Evolutionary conservation across 2,888 invertebrate species (phyloP).

Genomic region (Trachelus iudaicus): DNA sequence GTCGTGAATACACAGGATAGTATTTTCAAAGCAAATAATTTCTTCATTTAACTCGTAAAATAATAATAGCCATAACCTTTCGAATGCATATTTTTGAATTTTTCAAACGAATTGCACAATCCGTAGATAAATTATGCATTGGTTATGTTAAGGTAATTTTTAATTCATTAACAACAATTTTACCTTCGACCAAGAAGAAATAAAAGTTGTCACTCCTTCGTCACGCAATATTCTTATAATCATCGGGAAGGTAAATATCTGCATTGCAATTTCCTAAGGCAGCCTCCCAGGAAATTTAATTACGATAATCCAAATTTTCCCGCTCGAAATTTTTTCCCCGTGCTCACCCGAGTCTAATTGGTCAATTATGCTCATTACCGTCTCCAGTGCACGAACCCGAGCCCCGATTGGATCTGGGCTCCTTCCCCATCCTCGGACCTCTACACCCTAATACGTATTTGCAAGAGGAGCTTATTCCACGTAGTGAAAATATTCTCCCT

Average conservation of each 20-base stretch:
- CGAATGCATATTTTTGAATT: neutral
- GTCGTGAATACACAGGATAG: neutral
- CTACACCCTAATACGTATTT: slow-evolving; percentile 27
- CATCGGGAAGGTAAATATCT: neutral
- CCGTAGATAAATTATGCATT: neutral
- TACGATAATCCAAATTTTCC: slow-evolving; percentile 39
- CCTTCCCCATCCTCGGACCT: slow-evolving; percentile 27
- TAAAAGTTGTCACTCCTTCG: neutral
- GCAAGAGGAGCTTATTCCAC: slow-evolving; percentile 42
- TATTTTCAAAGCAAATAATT: neutral
- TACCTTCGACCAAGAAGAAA: neutral
- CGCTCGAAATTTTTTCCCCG: slow-evolving; percentile 42
- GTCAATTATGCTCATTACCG: slow-evolving; percentile 66
- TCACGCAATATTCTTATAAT: neutral
- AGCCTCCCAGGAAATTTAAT: neutral
- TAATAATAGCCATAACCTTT: neutral
- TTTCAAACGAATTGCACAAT: neutral
- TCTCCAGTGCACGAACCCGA: slow-evolving; percentile 58
- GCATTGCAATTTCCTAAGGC: neutral
- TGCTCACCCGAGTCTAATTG: slow-evolving; percentile 62
- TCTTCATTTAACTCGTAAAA: neutral
- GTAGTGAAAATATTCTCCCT: slow-evolving; percentile 40
- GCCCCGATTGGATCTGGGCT: slow-evolving; percentile 57
- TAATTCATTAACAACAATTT: neutral
- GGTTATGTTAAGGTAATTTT: neutral